Percentiles rank a stretch among this genome's conserved stretches.
Evolutionary conservation across 2,797 vertebrate species (phyloP).

Genomic region (Parambassis ranga): DNA sequence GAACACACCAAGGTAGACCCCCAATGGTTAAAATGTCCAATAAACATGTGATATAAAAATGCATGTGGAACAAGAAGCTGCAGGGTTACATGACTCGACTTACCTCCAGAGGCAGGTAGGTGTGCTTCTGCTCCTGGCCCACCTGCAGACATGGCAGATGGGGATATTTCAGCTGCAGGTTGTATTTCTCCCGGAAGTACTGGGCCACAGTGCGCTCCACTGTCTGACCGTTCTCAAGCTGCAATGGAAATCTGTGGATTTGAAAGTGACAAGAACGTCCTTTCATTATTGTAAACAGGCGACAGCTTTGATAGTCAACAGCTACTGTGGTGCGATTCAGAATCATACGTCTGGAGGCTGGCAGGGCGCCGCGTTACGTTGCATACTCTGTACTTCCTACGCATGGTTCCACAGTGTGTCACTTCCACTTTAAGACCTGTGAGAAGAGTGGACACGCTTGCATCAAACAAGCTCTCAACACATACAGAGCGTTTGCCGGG

Average conservation of each 20-base stretch:
- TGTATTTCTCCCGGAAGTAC: slow-evolving; percentile 99
- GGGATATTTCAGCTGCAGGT: slow-evolving; percentile 95
- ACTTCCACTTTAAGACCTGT: slow-evolving; percentile 98
- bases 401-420: slow-evolving; percentile 98
- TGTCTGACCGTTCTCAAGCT: slow-evolving; percentile 96
- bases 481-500: not conserved
- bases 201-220: slow-evolving; percentile 97
- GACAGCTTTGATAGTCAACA: not conserved
- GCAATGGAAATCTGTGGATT: slow-evolving; percentile 89
- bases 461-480: not conserved
- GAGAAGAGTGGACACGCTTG: not conserved
- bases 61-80: too few species aligned
- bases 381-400: slow-evolving; percentile 96
- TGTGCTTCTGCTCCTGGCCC: slow-evolving; percentile 98
- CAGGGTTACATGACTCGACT: too few species aligned
- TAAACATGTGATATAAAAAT: too few species aligned
- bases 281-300: not conserved
- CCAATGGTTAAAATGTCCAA: too few species aligned
- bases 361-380: slow-evolving; percentile 95
- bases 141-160: slow-evolving; percentile 98
- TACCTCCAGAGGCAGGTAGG: slow-evolving; percentile 98
- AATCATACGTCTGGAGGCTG: slow-evolving; percentile 95
- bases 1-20: too few species aligned
- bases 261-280: not conserved
- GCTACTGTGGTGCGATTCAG: not conserved